Percentiles rank a stretch among this genome's conserved stretches.
Conservation (phyloP, 2,797 vertebrate genomes). For the Poecilia picta region DNA sequence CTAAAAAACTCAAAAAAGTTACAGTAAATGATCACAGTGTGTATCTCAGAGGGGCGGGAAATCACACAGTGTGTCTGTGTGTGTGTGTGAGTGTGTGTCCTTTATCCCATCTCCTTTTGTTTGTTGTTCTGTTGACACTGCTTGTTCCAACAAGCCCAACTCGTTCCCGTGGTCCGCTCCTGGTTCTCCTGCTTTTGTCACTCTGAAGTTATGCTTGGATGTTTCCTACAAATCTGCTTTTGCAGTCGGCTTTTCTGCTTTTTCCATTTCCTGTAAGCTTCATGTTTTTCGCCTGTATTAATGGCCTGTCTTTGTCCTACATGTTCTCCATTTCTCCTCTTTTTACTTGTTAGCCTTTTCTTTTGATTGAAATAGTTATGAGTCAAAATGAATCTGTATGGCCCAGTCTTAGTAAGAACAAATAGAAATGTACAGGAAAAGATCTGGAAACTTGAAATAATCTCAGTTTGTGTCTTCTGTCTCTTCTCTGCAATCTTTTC, state of each 20-base stretch:
- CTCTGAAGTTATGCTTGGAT: not conserved
- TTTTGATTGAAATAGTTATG: not conserved
- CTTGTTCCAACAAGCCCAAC: not conserved
- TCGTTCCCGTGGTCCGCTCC: not conserved
- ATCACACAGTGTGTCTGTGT: not conserved
- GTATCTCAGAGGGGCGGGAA: not conserved
- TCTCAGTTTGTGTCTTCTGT: not conserved
- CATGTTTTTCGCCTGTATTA: not conserved
- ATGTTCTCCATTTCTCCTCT: not conserved
- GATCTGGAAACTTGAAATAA: not conserved
- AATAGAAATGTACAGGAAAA: not conserved
- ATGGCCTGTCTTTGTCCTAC: not conserved
- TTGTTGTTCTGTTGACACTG: not conserved
- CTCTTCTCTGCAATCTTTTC: slow-evolving; percentile 20
- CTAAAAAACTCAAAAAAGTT: not conserved
- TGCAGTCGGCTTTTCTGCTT: not conserved
- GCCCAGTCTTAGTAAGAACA: not conserved
- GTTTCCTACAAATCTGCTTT: not conserved
- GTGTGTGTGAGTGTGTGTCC: not conserved
- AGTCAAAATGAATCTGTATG: not conserved
- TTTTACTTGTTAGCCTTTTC: not conserved
- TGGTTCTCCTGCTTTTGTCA: not conserved
- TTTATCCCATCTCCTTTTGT: not conserved
- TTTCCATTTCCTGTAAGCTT: not conserved
- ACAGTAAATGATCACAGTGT: not conserved